phyloP scores from a whole-genome alignment of 2,888 invertebrate genomes.

The Tridacna crocea region DNA sequence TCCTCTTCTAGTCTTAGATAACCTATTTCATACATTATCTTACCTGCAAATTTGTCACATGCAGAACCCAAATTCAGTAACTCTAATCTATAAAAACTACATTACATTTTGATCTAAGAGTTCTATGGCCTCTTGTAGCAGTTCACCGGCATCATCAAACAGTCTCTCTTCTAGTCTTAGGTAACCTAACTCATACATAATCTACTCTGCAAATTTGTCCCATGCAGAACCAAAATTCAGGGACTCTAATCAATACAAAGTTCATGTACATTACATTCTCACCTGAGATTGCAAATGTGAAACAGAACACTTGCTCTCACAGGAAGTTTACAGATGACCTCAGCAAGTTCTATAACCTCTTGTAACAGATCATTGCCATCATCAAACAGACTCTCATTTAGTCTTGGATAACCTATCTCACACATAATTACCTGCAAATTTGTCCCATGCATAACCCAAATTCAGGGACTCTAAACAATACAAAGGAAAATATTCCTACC shows the following conservation, averaged over 20 bases:
- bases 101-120: slow-evolving; percentile 75
- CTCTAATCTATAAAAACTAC: too few species aligned
- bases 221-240: too few species aligned
- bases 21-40: too few species aligned
- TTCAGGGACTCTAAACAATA: too few species aligned
- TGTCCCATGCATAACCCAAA: too few species aligned
- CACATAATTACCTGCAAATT: slow-evolving; percentile 72
- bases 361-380: slow-evolving; percentile 75
- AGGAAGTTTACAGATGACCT: slow-evolving; percentile 65
- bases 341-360: slow-evolving; percentile 72
- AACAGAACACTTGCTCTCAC: slow-evolving; percentile 69
- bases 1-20: too few species aligned
- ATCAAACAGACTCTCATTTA: slow-evolving; percentile 59
- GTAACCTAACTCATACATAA: slow-evolving; percentile 74
- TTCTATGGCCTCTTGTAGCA: slow-evolving; percentile 73
- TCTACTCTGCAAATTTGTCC: slow-evolving; percentile 70
- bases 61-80: too few species aligned
- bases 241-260: too few species aligned
- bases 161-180: slow-evolving; percentile 65
- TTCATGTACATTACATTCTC: too few species aligned
- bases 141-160: slow-evolving; percentile 70
- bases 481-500: slow-evolving; percentile 49
- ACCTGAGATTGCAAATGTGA: slow-evolving; percentile 75
- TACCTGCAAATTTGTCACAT: too few species aligned
- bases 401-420: slow-evolving; percentile 70